Base-by-base conservation (phyloP, 1,140 invertebrate species). In the Idris sp. region DNA sequence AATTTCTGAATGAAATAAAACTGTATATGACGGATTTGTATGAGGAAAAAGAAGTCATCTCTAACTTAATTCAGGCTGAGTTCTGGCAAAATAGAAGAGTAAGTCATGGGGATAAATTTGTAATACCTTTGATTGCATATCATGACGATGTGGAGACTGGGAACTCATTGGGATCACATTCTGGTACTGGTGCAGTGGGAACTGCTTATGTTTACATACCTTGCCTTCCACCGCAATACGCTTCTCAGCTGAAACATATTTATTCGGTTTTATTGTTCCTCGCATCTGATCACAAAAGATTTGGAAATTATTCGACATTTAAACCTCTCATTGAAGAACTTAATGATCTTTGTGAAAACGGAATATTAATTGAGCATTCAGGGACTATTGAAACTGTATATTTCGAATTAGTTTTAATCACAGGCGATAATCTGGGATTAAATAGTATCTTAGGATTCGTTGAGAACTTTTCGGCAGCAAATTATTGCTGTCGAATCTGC, bases 291-390 rank as follows among this genome's bases (percentile, higher is more conserved):
- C 33, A 13, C 7, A 15, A 36, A 36, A 14, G 33, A 15, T 36
- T 36, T 6, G 13, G 33, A 3, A 80, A 80, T 48, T 33, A 48
- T 5, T 25, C 53, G 81, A 85, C 89, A 89, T 87, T 87, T 79
- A 11, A 58, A 18, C 11, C n/a, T 11, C 4, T 56, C 2, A 56
- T 73, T 16, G 35, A 58, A 1, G 68, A 64, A 15, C 18, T 64
- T 0, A 64, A 64, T 40, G 30, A 64, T 35, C 25, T 58, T 10
- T 6, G 9, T 13, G 5, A 48, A 9, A 49, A 56, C 10, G 51
- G 68, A 14, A 44, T 73, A 1, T 1, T 16, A 19, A 2, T 36
- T 15, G 4, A 36, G 9, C 14, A 36, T 36, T 14, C 33, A 15
- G 33, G 33, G 2, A 15, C 14, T n/a, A 15, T 10, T 10, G 33